These are phyloP conservation scores for Bellardia bayeri DNA, from an alignment of 2,888 invertebrate genomes.

Conservation along the genomic window DNA sequence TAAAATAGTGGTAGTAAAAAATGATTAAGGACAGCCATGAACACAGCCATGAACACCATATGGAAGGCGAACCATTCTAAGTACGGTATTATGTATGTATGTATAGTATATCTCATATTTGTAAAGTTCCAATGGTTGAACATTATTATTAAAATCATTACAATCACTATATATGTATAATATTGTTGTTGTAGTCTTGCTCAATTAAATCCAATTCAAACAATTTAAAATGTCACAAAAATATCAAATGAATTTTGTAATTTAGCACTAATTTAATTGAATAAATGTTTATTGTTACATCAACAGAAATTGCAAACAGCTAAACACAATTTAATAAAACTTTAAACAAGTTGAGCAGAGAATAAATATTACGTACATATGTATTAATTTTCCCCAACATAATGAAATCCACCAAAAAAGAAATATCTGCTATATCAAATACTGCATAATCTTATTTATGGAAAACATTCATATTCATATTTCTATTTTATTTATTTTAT, in stretches of 20 bases:
- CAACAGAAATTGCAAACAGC: not conserved
- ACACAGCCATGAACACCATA: no score
- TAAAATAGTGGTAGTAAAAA: no score
- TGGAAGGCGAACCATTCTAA: no score
- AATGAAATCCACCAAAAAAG: conserved; percentile 11
- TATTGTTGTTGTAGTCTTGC: conserved; percentile 37
- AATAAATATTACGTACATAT: no score
- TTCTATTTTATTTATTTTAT: conserved; percentile 8
- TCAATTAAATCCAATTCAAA: conserved; percentile 61
- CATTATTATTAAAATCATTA: not conserved
- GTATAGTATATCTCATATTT: not conserved
- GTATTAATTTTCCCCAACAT: conserved; percentile 21
- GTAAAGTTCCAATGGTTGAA: conserved; percentile 23
- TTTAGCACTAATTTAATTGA: not conserved
- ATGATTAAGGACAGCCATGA: no score
- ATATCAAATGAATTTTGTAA: conserved; percentile 32
- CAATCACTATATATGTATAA: not conserved
- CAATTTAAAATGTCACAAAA: conserved; percentile 58
- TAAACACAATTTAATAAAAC: not conserved
- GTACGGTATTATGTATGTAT: no score
- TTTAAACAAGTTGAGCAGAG: not conserved
- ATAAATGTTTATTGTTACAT: not conserved
- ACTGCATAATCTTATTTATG: conserved; percentile 39
- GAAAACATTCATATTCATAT: conserved; percentile 10
- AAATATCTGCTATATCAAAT: not conserved